Base-by-base conservation (phyloP, 2,888 invertebrate genomes). In the Leucania comma region DNA sequence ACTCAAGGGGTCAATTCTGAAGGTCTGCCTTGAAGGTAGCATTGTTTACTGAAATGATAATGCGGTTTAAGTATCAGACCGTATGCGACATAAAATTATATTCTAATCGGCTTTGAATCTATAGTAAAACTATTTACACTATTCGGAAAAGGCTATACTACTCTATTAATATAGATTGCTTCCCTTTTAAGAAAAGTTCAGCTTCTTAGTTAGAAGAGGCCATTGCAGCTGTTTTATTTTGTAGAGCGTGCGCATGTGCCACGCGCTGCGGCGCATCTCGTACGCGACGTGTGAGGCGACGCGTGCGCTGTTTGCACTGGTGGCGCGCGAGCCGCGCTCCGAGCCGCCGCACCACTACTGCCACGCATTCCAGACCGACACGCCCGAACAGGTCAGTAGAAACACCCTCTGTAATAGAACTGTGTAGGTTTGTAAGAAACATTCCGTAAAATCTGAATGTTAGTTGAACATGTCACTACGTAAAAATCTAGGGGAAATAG, bases 221-320 rank as follows among this genome's bases (percentile, higher is more conserved):
- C 10, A 14, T 22, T 73, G n/a, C 20, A 35, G 1, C 12, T 24
- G 17, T 9, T 1, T n/a, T 17, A 42, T 62, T 20, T 71, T 64
- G 2, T 97, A 98, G 98, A 97, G 96, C 90, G 97, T 98, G 94
- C 97, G 97, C 94, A 98, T 98, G 98, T 97, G 97, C 87, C 98
- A 98, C 96, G 97, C 97, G 91, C 95, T 98, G 88, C 97, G 98
- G 87, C 97, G 98, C 92, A 98, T 98, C 89, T 98, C 98, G 88
- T 98, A 98, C 96, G 98, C 98, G 88, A 98, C 98, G 88, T 98
- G 98, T 97, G 98, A 98, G 94, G 97, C 98, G 42, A 97, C 97
- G 87, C 96, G 97, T 92, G 96, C 97, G 84, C 97, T 98, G 93
- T 98, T 98, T 96, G 98, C 98, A 91, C 98, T 98, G 93, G 97